These are phyloP conservation scores for Talpa occidentalis DNA, from an alignment of 2,113 vertebrate species.

Conservation along the genomic window DNA sequence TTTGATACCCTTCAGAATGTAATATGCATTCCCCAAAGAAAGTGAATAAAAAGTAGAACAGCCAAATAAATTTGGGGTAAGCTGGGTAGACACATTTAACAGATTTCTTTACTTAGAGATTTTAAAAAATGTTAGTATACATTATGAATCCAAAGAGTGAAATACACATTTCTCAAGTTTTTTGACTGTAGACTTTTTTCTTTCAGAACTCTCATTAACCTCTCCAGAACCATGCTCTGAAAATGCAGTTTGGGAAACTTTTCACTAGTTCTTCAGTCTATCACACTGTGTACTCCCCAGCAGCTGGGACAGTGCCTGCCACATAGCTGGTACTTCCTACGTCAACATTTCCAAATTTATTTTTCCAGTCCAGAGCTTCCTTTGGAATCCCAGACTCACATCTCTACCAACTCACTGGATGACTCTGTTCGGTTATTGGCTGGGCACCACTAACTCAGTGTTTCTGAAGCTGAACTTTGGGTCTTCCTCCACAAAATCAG, in stretches of 20 bases:
- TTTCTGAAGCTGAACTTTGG: neutral
- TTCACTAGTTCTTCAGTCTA: neutral
- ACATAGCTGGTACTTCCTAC: neutral
- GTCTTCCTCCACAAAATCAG: neutral
- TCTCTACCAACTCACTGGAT: neutral
- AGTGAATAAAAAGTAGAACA: neutral
- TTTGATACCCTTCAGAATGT: neutral
- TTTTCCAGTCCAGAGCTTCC: neutral
- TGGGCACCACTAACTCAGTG: neutral
- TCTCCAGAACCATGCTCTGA: neutral
- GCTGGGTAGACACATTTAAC: neutral
- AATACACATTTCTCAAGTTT: neutral
- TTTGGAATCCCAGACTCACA: neutral
- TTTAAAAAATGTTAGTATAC: neutral
- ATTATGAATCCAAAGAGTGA: neutral
- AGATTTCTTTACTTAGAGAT: neutral
- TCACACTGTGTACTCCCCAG: neutral
- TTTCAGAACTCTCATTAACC: neutral
- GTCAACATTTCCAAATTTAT: neutral
- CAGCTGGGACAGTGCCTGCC: no score
- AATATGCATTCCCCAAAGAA: neutral
- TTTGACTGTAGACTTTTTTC: neutral
- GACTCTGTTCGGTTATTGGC: neutral
- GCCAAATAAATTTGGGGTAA: slow-evolving; percentile 14
- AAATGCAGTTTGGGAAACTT: neutral